Base-by-base conservation (phyloP, 2,888 invertebrate genomes). In the Siphonodentalium dalli region DNA sequence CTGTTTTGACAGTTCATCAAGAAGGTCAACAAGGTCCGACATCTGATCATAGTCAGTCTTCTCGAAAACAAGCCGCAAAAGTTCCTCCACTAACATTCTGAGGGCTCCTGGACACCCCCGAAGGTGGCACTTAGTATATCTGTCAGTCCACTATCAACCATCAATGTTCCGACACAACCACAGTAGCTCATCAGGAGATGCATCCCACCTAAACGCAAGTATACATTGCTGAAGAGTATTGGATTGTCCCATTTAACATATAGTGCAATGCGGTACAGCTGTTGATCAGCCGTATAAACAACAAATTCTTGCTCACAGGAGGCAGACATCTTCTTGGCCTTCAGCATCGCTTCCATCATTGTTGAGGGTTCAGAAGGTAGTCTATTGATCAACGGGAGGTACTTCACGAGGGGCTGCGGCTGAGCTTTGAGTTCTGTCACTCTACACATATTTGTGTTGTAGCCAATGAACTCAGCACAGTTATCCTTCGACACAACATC, bases 51-150 rank as follows among this genome's bases (percentile, higher is more conserved):
- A 9, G 31, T 31, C 21, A 11, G 8, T 24, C 23, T 34, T 13
- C 2, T 4, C 9, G 13, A 54, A 27, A 15, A 43, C 31, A 7
- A 5, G 15, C 6, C 54, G 51, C 26, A 66, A 41, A 15, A 60
- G 11, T 42, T 66, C 64, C 23, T 62, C 62, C 15, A 40, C 35
- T 6, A 62, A 31, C 18, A 65, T 29, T n/a, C 65, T 31, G 11
- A 64, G 42, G 9, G 55, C 65, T 50, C 63, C 2, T 38, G n/a
- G 2, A 64, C 58, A 7, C 63, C 58, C 20, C 48, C 60, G 55
- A 65, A 65, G 29, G 45, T 47, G 8, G 45, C n/a, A 11, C 37
- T 26, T 13, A 65, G 18, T 20, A 62, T 35, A 11, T 65, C 54
- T 29, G 43, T 49, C 1, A 65, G 40, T 3, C 61, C 63, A 45